Evolutionary conservation across 64 coral and sea anemone genomes (phyloP), one percentile per base, ranked within the genome.

Genomic region (Platygyra sinensis): DNA sequence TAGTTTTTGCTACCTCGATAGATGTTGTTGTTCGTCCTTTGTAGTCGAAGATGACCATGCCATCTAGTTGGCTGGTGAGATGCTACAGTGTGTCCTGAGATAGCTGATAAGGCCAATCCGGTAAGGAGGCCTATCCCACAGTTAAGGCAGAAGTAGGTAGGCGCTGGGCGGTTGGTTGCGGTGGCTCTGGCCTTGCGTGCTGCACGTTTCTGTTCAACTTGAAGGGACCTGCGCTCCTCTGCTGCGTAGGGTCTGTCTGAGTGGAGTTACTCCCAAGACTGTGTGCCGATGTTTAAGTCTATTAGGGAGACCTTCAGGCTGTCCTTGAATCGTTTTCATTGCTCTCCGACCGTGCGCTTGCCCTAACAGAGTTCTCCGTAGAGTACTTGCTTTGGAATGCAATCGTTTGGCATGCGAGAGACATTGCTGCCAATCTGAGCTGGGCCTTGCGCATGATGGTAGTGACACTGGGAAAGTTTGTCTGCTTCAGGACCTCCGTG

Each of bases 301-400:
- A 32, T 88, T 25, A 72, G 16, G 29, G 67, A 62, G 36, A 36
- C 78, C 6, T 82, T 91, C 24, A 91, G 20, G 29, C 12, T 67
- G 62, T 80, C 76, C 60, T 90, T 90, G 12, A 72, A 83, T 10
- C 69, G 39, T 55, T 91, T 91, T 22, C 79, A 4, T 22, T 59
- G 65, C 10, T 67, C 52, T 9, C 76, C 88, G 13, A 79, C 60
- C 64, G 20, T 80, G 52, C 33, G 3, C 33, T 36, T 36, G 33
- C 33, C 33, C 33, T 36, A 3, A 36, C 33, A 36, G 33, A 36
- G 33, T 36, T 36, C 33, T 36, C 33, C 33, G 33, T 36, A 36
- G 33, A 36, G 1, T 36, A 36, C 33, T 38, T 86, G 49, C 14
- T 86, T 87, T 50, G 83, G 60, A 54, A 93, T 78, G 30, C 62